Evolutionary conservation across 2,888 invertebrate species (phyloP), one percentile per base, ranked within the genome.

Genomic region (Eupithecia subumbrata): DNA sequence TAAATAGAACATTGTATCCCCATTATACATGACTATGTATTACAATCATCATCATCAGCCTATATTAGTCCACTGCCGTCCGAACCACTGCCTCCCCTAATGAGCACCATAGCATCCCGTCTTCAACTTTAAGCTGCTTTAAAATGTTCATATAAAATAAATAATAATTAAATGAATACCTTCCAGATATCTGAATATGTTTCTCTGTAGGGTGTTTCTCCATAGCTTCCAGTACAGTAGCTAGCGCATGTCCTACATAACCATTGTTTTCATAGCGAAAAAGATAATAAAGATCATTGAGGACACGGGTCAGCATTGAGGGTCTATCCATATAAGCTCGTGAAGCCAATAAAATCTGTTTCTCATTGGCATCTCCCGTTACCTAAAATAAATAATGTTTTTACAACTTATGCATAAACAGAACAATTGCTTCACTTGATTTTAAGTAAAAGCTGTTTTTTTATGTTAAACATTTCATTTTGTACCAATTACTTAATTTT

Each of bases 141-240:
- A 25, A 60, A 60, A 14, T 60, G 5, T 3, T 60, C 25, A 25
- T 60, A 25, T n/a, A 60, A 12, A 25, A 25, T 60, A 5, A 60
- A 25, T 25, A 1, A 3, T 14, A 66, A 22, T 37, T 66, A 18
- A 40, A 37, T n/a, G 11, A 37, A 70, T 91, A 97, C 98, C 97
- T 97, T 90, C 98, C 98, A 71, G 97, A 97, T 85, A 99, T 99
- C 91, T 99, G 99, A 84, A 99, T 98, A 84, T 98, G 97, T 87
- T 97, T 97, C 83, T 98, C 98, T 76, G 95, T 95, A 14, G 97
- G 95, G 94, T 99, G 98, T 83, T 97, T 96, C 83, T 97, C 97
- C 98, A 99, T 99, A 0, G 98, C 98, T 86, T 97, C 96, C 64
- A 99, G 95, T 16, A 99, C 98, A 45, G 98, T 96, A 83, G 96